Percentiles rank a stretch among this genome's conserved stretches.
Evolutionary conservation across 2,888 invertebrate genomes (phyloP).

Genomic region (Mythimna ferrago): DNA sequence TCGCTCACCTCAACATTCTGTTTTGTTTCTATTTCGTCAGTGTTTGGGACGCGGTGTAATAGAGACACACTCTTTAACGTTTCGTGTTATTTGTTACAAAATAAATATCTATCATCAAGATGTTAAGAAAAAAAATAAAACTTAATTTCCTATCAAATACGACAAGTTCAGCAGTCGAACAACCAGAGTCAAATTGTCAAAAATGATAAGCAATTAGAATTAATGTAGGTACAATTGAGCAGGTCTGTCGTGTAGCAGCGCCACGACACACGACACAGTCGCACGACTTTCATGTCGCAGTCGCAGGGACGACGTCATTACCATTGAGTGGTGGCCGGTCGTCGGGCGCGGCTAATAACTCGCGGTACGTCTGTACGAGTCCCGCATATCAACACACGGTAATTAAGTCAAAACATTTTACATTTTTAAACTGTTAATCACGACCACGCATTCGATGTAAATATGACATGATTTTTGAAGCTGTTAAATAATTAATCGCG

Average conservation of each 20-base stretch:
- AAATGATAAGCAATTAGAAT: constrained; percentile 55
- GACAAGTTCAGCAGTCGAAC: background rate
- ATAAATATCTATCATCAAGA: background rate
- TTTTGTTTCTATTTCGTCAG: constrained; percentile 27
- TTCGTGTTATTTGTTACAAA: background rate
- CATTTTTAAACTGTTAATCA: constrained; percentile 75
- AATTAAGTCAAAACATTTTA: constrained; percentile 76
- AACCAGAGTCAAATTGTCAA: constrained; percentile 22
- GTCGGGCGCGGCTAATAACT: constrained; percentile 69
- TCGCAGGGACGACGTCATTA: constrained; percentile 40
- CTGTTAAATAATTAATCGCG: constrained; percentile 62
- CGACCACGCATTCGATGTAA: constrained; percentile 72
- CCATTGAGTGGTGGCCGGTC: constrained; percentile 21
- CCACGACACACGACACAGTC: constrained; percentile 42
- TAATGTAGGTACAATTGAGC: constrained; percentile 51
- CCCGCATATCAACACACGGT: constrained; percentile 77
- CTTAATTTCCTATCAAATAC: background rate
- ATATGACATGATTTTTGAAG: constrained; percentile 71
- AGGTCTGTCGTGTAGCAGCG: constrained; percentile 51
- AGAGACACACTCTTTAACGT: constrained; percentile 6
- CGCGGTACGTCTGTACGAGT: constrained; percentile 68
- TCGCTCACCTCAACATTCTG: constrained; percentile 20
- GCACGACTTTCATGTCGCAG: constrained; percentile 63
- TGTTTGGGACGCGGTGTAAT: constrained; percentile 12
- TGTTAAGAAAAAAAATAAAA: background rate